phyloP scores from a whole-genome alignment of 2,113 vertebrate genomes.

The Circaetus cinerascens region DNA sequence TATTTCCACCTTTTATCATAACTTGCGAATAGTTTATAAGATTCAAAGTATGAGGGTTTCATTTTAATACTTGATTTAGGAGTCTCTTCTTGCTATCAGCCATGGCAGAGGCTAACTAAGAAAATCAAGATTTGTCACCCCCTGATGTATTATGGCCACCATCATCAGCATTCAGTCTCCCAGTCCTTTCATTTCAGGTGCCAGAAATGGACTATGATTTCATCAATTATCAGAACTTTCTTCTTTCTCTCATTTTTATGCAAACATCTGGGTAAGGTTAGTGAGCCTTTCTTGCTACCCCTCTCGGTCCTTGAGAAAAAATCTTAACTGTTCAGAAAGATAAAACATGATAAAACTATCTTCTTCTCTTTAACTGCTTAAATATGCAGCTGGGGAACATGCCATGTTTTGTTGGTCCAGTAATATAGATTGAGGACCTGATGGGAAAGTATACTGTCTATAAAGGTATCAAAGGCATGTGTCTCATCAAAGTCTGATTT shows the following conservation, averaged over 20 bases:
- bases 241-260: not conserved
- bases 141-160: not conserved
- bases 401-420: not conserved
- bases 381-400: not conserved
- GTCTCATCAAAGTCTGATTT: not conserved
- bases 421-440: not conserved
- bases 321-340: not conserved
- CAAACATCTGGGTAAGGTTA: not conserved
- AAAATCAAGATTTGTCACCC: not conserved
- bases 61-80: not conserved
- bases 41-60: not conserved
- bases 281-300: not conserved
- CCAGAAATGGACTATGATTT: not conserved
- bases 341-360: not conserved
- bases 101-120: not conserved
- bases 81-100: not conserved
- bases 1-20: not conserved
- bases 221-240: not conserved
- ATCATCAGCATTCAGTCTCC: not conserved
- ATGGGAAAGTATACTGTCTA: not conserved
- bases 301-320: not conserved
- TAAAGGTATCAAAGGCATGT: not conserved
- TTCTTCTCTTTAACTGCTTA: not conserved
- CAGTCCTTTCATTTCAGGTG: not conserved
- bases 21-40: not conserved